phyloP scores from a whole-genome alignment of 1,140 invertebrate species.

The Neodiprion virginianus region DNA sequence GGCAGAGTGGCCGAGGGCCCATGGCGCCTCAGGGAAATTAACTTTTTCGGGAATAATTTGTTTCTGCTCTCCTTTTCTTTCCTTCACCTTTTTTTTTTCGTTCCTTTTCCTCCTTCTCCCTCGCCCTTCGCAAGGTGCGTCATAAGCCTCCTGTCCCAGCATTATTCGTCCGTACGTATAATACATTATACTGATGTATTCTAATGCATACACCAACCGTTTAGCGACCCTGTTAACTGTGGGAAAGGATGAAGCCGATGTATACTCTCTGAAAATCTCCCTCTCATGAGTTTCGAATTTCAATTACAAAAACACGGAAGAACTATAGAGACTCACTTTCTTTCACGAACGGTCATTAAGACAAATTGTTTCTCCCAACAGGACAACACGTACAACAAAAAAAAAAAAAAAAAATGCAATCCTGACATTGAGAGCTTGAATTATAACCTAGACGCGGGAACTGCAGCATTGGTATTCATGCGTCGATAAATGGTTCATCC shows the following conservation, averaged over 20 bases:
- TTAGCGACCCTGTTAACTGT: neutral
- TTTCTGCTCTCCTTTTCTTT: constrained; percentile 16
- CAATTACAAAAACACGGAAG: too few relatives aligned
- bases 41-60: constrained; percentile 14
- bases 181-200: too few relatives aligned
- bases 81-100: constrained; percentile 16
- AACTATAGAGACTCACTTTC: too few relatives aligned
- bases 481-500: neutral
- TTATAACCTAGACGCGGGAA: too few relatives aligned
- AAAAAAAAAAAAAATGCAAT: too few relatives aligned
- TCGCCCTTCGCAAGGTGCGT: neutral
- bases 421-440: too few relatives aligned
- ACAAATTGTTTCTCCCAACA: too few relatives aligned
- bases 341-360: too few relatives aligned
- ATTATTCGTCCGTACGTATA: neutral
- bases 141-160: constrained; percentile 4
- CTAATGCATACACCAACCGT: neutral
- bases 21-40: constrained; percentile 26
- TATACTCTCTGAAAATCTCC: too few relatives aligned
- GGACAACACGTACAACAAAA: too few relatives aligned
- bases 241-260: neutral
- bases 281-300: too few relatives aligned
- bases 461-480: constrained; percentile 3
- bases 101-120: neutral
- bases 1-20: neutral